Evolutionary conservation across 2,888 invertebrate genomes (phyloP).

Genomic region (Tenthredo amoena): DNA sequence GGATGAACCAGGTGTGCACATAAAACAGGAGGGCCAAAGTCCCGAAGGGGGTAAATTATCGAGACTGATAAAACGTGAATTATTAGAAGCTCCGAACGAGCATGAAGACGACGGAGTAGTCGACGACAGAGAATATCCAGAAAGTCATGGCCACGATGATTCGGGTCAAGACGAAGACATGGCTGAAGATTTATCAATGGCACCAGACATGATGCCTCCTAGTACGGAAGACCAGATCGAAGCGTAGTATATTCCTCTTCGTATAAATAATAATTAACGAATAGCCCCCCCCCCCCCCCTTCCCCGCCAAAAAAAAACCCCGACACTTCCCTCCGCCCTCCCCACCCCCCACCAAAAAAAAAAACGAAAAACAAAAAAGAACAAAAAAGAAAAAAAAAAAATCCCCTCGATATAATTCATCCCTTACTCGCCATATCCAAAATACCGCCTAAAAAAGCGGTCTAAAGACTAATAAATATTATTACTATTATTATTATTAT

Average conservation of each 20-base stretch:
- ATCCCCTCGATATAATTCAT: slow-evolving; percentile 30
- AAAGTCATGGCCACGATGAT: slow-evolving; percentile 71
- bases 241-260: slow-evolving; percentile 71
- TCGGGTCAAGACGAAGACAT: slow-evolving; percentile 75
- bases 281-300: not conserved
- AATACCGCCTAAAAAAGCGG: slow-evolving; percentile 39
- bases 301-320: slow-evolving; percentile 24
- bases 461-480: slow-evolving; percentile 51
- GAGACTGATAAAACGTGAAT: slow-evolving; percentile 76
- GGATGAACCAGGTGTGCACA: slow-evolving; percentile 75
- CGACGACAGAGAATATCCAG: slow-evolving; percentile 73
- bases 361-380: slow-evolving; percentile 20
- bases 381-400: slow-evolving; percentile 32
- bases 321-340: not conserved
- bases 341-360: not conserved
- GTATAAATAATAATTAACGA: slow-evolving; percentile 8
- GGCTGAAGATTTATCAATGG: slow-evolving; percentile 76
- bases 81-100: slow-evolving; percentile 72
- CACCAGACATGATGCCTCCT: slow-evolving; percentile 72
- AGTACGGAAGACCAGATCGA: slow-evolving; percentile 75
- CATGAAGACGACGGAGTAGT: slow-evolving; percentile 71
- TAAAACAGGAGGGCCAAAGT: slow-evolving; percentile 74
- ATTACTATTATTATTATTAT: slow-evolving; percentile 9
- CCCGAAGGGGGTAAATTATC: slow-evolving; percentile 75
- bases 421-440: slow-evolving; percentile 62